Conservation (phyloP, 2,113 vertebrate species). For the Zapornia atra region DNA sequence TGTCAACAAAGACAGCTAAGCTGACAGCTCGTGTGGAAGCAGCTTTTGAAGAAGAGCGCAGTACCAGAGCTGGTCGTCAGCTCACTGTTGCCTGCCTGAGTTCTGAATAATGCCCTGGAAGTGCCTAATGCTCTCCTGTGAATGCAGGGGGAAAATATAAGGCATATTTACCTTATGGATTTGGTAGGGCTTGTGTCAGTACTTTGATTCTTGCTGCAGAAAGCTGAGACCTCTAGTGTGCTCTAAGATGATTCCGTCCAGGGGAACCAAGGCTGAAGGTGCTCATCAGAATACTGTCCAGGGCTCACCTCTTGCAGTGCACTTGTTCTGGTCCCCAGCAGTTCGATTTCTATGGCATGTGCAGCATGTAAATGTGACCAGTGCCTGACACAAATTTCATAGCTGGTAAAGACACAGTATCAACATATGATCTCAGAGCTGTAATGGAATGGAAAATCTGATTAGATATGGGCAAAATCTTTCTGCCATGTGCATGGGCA, state of each 20-base stretch:
- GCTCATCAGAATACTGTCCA: neutral
- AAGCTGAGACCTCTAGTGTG: neutral
- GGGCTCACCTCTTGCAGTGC: neutral
- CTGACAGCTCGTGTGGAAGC: neutral
- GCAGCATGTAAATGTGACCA: neutral
- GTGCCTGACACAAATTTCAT: neutral
- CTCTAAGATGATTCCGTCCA: neutral
- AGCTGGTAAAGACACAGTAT: neutral
- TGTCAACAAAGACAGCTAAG: neutral
- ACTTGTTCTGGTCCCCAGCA: neutral
- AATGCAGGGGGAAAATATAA: rapidly evolving
- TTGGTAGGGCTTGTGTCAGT: neutral
- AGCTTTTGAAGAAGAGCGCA: neutral
- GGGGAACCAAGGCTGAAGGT: neutral
- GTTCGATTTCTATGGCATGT: neutral
- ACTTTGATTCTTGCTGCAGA: neutral
- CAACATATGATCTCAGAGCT: neutral
- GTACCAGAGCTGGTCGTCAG: rapidly evolving
- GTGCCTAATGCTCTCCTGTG: neutral
- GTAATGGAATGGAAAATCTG: neutral
- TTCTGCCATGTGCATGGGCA: neutral
- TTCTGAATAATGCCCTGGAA: neutral
- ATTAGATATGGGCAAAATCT: neutral
- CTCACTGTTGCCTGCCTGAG: neutral
- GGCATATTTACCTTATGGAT: neutral